Base-by-base conservation (phyloP, 2,113 vertebrate species). In the Mus spicilegus region DNA sequence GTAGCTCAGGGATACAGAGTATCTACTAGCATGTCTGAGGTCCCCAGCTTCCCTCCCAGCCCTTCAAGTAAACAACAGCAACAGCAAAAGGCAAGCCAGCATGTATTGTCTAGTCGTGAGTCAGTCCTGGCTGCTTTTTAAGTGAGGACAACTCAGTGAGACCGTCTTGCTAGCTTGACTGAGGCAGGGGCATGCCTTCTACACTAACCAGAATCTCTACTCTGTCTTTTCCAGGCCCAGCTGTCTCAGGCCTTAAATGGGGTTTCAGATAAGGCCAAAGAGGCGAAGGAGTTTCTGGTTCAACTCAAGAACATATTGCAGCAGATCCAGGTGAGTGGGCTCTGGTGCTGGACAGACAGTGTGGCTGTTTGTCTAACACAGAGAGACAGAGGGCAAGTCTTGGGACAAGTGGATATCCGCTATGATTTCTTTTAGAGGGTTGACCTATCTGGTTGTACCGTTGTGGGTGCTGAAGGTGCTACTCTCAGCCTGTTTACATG, bases 271-370 rank as follows among this genome's bases (percentile, higher is more conserved):
- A 99, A 99, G 99, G 99, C 99, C 63, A 99, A 99, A 95, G 99
- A 99, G 93, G 99, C 99, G 9, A 99, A 99, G 98, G 99, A 99
- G 97, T 99, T 99, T 97, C 98, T 99, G 98, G 99, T 99, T 94
- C 99, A 99, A 76, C 98, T 99, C 89, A 99, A 99, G 98, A 99
- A 99, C 98, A 98, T 99, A 97, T 98, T 99, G 61, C 99, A 99
- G 98, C 99, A 99, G 98, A 99, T 99, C 94, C 99, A 99, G 99
- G 99, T 99, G 98, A 98, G 95, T 61, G 42, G 30, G 22, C 13
- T 24, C 7, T 10, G 88, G 12, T 36, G n/a, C 26, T 26, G 33
- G 39, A 49, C 63, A 30, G 39, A 46, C 39, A 7, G 0, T 20
- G 42, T 33, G 84, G 10, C 10, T 72, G 22, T 56, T 7, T 56